Evolutionary conservation across 2,797 vertebrate species (phyloP), one percentile per base, ranked within the genome.

Genomic region (Coracias cyanogaster): DNA sequence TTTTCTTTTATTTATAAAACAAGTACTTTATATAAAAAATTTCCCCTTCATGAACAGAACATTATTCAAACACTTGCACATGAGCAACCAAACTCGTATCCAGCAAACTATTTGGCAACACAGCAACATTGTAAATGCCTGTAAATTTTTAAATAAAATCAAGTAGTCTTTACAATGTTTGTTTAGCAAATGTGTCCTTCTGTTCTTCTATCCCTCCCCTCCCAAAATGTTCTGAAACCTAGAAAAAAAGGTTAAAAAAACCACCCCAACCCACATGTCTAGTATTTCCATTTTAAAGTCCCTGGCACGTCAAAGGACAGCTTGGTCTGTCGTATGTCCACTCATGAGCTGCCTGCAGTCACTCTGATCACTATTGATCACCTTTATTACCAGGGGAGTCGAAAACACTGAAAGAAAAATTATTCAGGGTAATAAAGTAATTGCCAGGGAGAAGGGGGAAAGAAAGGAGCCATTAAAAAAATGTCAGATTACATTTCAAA

Each of bases 1-100:
- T 97, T 97, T 97, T 97, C 96, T 97, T 98, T 97, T 97, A 97
- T 97, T 98, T 97, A 97, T 97, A 98, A 98, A 98, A 98, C 97
- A 98, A 96, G 90, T 95, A 96, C 95, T 97, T 96, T 91, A 96
- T 97, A 97, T 98, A 97, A 97, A 98, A 98, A 98, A 97, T 91
- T 96, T 97, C 96, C 95, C 97, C 94, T 96, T 97, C 89, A 82
- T 94, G 93, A 94, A 98, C 97, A 97, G 96, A 97, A 97, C 85
- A 89, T 95, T 95, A 96, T 95, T 96, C 95, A 97, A 97, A 97
- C 90, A 93, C 96, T 96, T 97, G 94, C 93, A 96, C 96, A 80
- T 92, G 93, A 97, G 97, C 97, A 92, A 91, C 97, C 93, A 89
- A 93, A 94, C 96, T 88, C 66, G 74, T 51, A 87, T 96, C 95